Evolutionary conservation across 2,888 invertebrate species (phyloP).

Genomic region (Malthinus seriepunctatus): DNA sequence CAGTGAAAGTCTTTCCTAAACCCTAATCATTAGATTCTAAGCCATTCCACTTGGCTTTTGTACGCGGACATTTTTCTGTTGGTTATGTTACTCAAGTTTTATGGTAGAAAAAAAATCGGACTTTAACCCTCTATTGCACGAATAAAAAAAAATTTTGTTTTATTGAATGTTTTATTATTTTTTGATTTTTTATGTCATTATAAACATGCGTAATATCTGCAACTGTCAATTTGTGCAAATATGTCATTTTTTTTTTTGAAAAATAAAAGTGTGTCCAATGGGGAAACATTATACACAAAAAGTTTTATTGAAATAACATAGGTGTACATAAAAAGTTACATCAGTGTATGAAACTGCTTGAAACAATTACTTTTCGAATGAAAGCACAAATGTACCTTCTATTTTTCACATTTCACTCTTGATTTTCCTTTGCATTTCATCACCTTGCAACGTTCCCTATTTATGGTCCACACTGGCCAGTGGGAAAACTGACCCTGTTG

Average conservation of each 20-base stretch:
- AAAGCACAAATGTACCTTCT: conserved; percentile 14
- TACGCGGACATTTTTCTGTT: not conserved
- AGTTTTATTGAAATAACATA: no score
- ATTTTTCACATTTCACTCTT: conserved; percentile 16
- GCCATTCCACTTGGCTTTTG: not conserved
- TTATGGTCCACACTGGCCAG: conserved; percentile 12
- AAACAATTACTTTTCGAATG: not conserved
- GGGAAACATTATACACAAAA: no score
- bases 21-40: not conserved
- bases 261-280: no score
- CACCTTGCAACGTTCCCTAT: conserved; percentile 13
- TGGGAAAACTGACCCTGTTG: not conserved
- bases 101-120: not conserved
- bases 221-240: no score
- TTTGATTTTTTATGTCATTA: no score
- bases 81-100: not conserved
- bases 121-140: not conserved
- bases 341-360: no score
- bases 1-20: not conserved
- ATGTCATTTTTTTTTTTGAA: no score
- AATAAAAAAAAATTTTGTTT: no score
- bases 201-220: no score
- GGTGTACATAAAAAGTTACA: no score
- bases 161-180: no score
- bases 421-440: conserved; percentile 16